Base-by-base conservation (phyloP, 2,797 vertebrate genomes). In the Diplodus puntazzo region DNA sequence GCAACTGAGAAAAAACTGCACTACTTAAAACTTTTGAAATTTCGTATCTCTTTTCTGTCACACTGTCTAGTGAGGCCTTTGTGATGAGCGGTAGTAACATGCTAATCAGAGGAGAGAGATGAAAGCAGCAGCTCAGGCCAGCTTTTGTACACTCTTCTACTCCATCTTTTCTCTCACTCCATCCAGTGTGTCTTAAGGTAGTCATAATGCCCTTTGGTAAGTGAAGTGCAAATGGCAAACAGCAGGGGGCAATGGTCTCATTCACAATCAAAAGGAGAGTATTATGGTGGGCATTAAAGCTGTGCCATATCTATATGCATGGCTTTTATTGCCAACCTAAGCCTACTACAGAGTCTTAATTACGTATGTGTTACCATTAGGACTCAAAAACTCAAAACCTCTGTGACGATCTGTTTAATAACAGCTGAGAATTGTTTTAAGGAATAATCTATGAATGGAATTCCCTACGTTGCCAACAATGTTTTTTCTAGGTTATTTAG, bases 221-320 rank as follows among this genome's bases (percentile, higher is more conserved):
- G n/a, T 83, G 72, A 60, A 84, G 39, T 69, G 34, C 57, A 64
- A 63, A 23, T 58, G 14, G 2, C 2, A 52, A 73, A 71, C 88
- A 92, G 83, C 50, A 91, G 89, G 85, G 77, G 88, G 88, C 80
- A 89, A 72, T 85, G 42, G 48, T 66, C 55, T 80, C 50, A 77
- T 79, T 84, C 67, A 69, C 27, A 79, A 62, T 63, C 27, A 73
- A 66, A 65, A 69, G 13, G 11, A 68, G 57, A 65, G 14, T 11
- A 23, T 14, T 58, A 16, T 54, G 27, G 46, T 50, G 11, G 13
- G 13, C 11, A 50, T 68, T 63, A 69, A 86, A 55, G 34, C 55
- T 49, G 42, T 75, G 20, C 55, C 14, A 54, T 82, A 49, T 81
- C 60, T 85, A 52, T 63, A 69, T 71, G 77, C n/a, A 64, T 50